Percentiles rank a stretch among this genome's conserved stretches.
phyloP scores from a whole-genome alignment of 2,797 vertebrate species.

The Oreonectes daqikongensis region DNA sequence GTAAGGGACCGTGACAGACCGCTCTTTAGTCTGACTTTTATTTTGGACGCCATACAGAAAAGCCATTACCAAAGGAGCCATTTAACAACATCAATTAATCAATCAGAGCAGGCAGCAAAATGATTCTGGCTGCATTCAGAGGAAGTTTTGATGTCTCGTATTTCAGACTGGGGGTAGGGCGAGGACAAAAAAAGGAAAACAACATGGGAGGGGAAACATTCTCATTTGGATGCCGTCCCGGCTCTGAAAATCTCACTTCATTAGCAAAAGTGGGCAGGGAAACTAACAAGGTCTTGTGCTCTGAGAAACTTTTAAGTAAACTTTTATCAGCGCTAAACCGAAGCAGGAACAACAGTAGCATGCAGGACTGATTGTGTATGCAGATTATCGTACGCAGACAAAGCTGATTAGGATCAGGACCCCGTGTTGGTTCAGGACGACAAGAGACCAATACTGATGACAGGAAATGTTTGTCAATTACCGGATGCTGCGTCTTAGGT shows the following conservation, averaged over 20 bases:
- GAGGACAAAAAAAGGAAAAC: background rate
- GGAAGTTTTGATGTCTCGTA: conserved; percentile 36
- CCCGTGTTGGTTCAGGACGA: conserved; percentile 31
- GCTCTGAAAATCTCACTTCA: conserved; percentile 47
- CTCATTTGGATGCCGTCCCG: conserved; percentile 49
- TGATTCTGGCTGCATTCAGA: conserved; percentile 30
- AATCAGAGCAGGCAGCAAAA: conserved; percentile 48
- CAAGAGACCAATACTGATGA: conserved; percentile 22
- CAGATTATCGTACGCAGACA: conserved; percentile 7
- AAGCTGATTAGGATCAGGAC: conserved; percentile 26
- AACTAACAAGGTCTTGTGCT: conserved; percentile 26
- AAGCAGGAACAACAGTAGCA: background rate
- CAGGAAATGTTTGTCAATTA: conserved; percentile 44
- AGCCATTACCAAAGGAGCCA: conserved; percentile 55
- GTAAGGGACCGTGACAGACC: conserved; percentile 12
- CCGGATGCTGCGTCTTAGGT: conserved; percentile 9
- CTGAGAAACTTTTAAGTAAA: conserved; percentile 15
- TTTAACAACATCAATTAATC: conserved; percentile 58
- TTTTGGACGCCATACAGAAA: conserved; percentile 58
- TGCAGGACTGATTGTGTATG: conserved; percentile 32
- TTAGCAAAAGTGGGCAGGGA: conserved; percentile 38
- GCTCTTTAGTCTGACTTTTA: conserved; percentile 6
- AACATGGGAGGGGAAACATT: conserved; percentile 10
- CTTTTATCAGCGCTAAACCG: conserved; percentile 1
- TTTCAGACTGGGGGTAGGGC: conserved; percentile 9